phyloP scores from a whole-genome alignment of 2,797 vertebrate genomes.

The Clamator glandarius region DNA sequence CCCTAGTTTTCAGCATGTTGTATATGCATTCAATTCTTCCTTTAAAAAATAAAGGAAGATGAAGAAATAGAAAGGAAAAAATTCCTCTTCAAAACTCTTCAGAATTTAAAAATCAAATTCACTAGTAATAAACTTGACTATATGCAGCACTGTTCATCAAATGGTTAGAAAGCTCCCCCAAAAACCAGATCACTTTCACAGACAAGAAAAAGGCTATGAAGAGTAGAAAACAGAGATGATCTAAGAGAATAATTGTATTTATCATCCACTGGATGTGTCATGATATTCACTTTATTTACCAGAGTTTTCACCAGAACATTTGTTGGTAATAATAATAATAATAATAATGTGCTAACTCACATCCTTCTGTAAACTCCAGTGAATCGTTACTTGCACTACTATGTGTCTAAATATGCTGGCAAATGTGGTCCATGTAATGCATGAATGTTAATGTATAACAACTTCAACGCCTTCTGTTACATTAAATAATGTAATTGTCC shows the following conservation, averaged over 20 bases:
- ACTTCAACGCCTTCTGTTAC: not conserved
- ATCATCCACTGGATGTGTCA: not conserved
- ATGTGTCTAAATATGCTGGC: not conserved
- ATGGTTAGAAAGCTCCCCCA: not conserved
- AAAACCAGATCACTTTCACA: not conserved
- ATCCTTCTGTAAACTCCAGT: not conserved
- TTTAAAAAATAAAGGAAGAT: not conserved
- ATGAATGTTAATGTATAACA: not conserved
- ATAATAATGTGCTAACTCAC: not conserved
- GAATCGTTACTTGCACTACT: not conserved
- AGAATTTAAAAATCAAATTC: not conserved
- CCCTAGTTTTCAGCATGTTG: not conserved
- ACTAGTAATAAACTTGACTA: not conserved
- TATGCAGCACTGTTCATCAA: not conserved
- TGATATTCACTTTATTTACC: not conserved
- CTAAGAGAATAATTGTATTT: constrained; percentile 14
- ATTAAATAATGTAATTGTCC: not conserved
- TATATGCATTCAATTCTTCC: not conserved
- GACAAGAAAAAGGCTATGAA: not conserved
- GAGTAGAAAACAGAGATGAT: not conserved
- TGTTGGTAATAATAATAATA: not conserved
- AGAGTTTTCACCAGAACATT: not conserved
- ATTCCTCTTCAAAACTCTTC: not conserved
- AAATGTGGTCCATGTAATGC: accelerated
- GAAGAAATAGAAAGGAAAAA: not conserved